phyloP scores from a whole-genome alignment of 2,113 vertebrate genomes.

The Nycticryphes semicollaris region DNA sequence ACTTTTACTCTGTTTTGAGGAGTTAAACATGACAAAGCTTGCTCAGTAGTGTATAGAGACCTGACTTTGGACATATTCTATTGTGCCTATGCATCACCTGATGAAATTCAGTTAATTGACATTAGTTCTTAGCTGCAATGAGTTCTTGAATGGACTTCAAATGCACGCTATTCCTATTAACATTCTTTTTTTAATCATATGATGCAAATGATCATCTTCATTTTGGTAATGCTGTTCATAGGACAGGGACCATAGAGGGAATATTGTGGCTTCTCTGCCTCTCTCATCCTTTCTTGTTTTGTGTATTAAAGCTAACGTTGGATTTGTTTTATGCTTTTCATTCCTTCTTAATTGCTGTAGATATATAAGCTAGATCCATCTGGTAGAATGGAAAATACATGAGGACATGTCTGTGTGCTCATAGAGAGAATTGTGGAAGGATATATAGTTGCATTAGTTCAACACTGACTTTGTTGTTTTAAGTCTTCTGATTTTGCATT shows the following conservation, averaged over 20 bases:
- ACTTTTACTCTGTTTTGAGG: background rate
- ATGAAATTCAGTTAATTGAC: background rate
- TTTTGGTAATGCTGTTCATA: background rate
- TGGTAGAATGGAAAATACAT: background rate
- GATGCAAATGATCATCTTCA: background rate
- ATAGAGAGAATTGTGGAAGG: too few relatives aligned
- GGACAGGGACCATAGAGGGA: background rate
- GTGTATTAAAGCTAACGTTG: background rate
- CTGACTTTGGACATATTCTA: background rate
- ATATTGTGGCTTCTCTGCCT: background rate
- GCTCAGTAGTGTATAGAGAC: background rate
- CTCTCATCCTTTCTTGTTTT: background rate
- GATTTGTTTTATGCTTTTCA: background rate
- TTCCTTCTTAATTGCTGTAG: background rate
- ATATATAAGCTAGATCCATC: background rate
- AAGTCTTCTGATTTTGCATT: background rate
- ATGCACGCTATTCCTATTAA: background rate
- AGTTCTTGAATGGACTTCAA: background rate
- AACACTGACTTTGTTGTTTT: background rate
- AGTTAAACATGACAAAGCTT: background rate
- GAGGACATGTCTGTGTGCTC: background rate
- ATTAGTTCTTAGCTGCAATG: background rate
- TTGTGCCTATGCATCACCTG: background rate
- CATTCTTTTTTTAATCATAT: background rate
- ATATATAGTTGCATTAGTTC: too few relatives aligned